Conservation (phyloP, 2,888 invertebrate species). For the Thymelicus acteon region DNA sequence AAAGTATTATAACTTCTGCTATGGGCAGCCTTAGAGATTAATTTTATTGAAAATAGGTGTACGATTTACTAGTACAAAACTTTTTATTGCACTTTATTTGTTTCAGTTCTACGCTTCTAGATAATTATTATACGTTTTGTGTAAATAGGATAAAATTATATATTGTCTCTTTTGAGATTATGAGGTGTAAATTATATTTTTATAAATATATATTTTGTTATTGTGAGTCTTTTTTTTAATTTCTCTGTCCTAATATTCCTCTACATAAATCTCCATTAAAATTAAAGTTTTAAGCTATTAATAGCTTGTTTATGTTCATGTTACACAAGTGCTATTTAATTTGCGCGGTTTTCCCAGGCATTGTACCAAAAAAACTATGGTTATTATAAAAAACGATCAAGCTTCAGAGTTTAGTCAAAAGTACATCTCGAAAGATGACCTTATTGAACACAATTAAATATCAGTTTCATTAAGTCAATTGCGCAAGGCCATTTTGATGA, state of each 20-base stretch:
- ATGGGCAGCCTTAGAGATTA: not conserved
- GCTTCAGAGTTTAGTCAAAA: too few species aligned
- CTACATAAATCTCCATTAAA: too few species aligned
- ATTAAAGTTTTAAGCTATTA: too few species aligned
- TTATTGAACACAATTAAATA: too few species aligned
- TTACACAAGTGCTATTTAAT: too few species aligned
- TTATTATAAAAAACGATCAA: too few species aligned
- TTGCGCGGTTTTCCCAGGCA: too few species aligned
- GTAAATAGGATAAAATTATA: slow-evolving; percentile 59
- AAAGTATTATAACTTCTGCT: not conserved
- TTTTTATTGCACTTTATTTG: slow-evolving; percentile 47
- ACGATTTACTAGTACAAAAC: slow-evolving; percentile 54
- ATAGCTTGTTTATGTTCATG: too few species aligned
- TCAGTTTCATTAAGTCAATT: too few species aligned
- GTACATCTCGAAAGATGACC: too few species aligned
- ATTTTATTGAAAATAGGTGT: slow-evolving; percentile 30
- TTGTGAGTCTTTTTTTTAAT: slow-evolving; percentile 29
- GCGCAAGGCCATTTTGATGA: too few species aligned
- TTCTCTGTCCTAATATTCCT: not conserved
- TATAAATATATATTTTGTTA: slow-evolving; percentile 64
- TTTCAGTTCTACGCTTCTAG: slow-evolving; percentile 52
- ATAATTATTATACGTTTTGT: slow-evolving; percentile 58
- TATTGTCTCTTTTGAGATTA: slow-evolving; percentile 74
- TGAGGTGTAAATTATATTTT: slow-evolving; percentile 71
- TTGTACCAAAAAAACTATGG: too few species aligned